Base-by-base conservation (phyloP, 2,113 vertebrate species). In the Trogon surrucura region DNA sequence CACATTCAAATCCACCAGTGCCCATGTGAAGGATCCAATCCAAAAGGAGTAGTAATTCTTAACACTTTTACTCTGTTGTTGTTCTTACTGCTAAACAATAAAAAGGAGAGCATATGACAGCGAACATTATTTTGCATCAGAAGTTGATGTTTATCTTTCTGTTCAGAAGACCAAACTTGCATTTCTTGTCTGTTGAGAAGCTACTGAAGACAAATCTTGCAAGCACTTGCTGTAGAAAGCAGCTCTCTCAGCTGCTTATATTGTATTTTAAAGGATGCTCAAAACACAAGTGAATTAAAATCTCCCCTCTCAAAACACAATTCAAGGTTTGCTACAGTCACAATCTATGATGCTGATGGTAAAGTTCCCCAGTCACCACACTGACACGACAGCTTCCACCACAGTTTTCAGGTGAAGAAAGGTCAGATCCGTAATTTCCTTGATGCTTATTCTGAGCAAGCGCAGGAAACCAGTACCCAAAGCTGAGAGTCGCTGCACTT, bases 281-380 rank as follows among this genome's bases (percentile, higher is more conserved):
- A 61, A 45, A 93, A 70, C 6, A 65, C 2, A 45, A 2, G 7
- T 13, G 30, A 89, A 51, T 88, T 50, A n/a, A 80, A 83, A 73
- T 57, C 16, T n/a, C 18, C 34, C 21, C 72, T 26, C 64, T 36
- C 44, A 64, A 74, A 62, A 61, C 18, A 73, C 34, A 72, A 4
- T 60, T 57, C 45, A 57, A 94, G 17, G 54, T 77, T 53, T 85
- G 29, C 26, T 66, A 21, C 1, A 0, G 16, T n/a, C 11, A 65
- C 32, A 45, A 2, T 11, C 32, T 26, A 17, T 27, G 34, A 72
- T 34, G 32, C 16, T 45, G 27, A 53, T 0, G 1, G 45, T n/a
- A n/a, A 75, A 54, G 48, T 22, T 72, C 22, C 25, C 38, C 50
- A 77, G 50, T 3, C 34, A 53, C 80, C 64, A 80, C 15, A 27